Percentiles rank a stretch among this genome's conserved stretches.
phyloP scores from a whole-genome alignment of 2,797 vertebrate genomes.

The Cryptoprocta ferox region DNA sequence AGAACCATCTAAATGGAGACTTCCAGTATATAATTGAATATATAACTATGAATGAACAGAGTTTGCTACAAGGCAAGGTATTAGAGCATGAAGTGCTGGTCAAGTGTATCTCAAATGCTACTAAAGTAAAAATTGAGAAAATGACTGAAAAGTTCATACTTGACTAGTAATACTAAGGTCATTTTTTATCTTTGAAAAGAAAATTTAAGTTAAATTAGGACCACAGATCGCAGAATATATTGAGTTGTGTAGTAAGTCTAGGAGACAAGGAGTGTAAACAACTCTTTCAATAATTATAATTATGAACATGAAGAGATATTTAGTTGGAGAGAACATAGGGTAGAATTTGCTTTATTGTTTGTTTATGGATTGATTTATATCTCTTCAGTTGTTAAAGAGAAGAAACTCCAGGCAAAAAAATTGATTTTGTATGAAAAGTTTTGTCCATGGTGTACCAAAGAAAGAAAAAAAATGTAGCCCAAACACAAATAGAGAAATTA shows the following conservation, averaged over 20 bases:
- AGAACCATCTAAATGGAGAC: background rate
- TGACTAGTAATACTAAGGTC: background rate
- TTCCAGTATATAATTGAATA: background rate
- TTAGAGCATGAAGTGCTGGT: fast-evolving
- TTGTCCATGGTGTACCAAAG: background rate
- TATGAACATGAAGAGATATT: background rate
- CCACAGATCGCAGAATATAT: background rate
- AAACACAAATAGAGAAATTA: background rate
- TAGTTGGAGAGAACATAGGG: background rate
- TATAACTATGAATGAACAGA: background rate
- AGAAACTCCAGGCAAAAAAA: background rate
- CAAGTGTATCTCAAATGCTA: background rate
- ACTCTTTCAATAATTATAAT: background rate
- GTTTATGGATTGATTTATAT: background rate
- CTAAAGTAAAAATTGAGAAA: background rate
- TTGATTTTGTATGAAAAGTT: background rate
- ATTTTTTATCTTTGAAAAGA: background rate
- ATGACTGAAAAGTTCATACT: background rate
- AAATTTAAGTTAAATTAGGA: background rate
- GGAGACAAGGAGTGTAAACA: background rate
- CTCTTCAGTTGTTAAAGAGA: background rate
- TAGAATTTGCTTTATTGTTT: background rate
- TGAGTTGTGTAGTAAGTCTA: background rate
- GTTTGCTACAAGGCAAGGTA: background rate
- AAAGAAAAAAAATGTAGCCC: background rate